Evolutionary conservation across 2,888 invertebrate species (phyloP), one percentile per base, ranked within the genome.

Genomic region (Dryomyza anilis): DNA sequence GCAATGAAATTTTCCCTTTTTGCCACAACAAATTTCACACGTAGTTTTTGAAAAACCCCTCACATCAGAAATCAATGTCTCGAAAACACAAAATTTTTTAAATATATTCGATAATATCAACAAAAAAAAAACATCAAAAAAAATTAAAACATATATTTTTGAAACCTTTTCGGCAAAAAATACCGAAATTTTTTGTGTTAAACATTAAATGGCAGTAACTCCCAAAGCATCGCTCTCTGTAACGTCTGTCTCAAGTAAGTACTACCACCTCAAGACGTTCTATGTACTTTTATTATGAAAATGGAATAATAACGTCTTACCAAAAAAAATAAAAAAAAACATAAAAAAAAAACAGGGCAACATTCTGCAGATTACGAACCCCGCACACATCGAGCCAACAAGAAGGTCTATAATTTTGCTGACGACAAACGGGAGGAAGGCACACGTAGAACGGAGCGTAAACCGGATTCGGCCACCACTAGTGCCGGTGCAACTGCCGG

Each of bases 181-280:
- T 19, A 57, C 27, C 58, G 65, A 53, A 60, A 69, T 58, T 67
- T n/a, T 21, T 59, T 25, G 61, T 43, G 45, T 57, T 55, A 27
- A 10, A n/a, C 23, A 56, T 48, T 66, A 61, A 61, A 66, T 62
- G 63, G 66, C 59, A 48, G 57, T 65, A 25, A 65, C 48, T 36
- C 57, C 50, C 45, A 66, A 69, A 61, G 63, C 39, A 19, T 67
- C 53, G 3, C 64, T 67, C 58, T 65, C 59, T 21, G 57, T 58
- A 58, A 57, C 30, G 19, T 64, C 62, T 16, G 52, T 66, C 10
- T 29, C 62, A 62, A 62, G 62, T 66, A 33, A 27, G 50, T 50
- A 7, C 25, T 27, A 12, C n/a, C 2, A n/a, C 27, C 23, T 12
- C 23, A n/a, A n/a, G n/a, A n/a, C n/a, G n/a, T n/a, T n/a, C n/a